phyloP scores from a whole-genome alignment of 2,888 invertebrate genomes.

The Eupithecia subumbrata region DNA sequence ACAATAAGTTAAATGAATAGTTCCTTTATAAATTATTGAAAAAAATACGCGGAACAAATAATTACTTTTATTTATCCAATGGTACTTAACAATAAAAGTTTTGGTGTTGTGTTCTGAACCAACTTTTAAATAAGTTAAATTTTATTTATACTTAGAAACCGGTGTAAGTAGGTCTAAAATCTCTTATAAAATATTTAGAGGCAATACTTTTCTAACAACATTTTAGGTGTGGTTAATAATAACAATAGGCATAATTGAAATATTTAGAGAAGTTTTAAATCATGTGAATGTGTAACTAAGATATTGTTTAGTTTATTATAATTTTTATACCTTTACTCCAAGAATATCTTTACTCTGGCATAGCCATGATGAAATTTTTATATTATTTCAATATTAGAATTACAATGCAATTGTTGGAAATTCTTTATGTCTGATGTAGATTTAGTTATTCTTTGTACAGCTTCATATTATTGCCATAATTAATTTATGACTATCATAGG shows the following conservation, averaged over 20 bases:
- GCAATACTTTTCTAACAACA: conserved; percentile 82
- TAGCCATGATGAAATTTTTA: conserved; percentile 63
- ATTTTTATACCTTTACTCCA: conserved; percentile 69
- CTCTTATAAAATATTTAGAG: conserved; percentile 77
- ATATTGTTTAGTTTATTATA: conserved; percentile 54
- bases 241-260: conserved; percentile 79
- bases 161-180: conserved; percentile 73
- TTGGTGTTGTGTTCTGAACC: conserved; percentile 61
- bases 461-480: conserved; percentile 60
- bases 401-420: conserved; percentile 73
- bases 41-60: conserved; percentile 49
- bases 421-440: conserved; percentile 78
- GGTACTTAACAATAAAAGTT: conserved; percentile 72
- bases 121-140: conserved; percentile 65
- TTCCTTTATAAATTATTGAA: conserved; percentile 56
- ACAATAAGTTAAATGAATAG: conserved; percentile 53
- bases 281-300: conserved; percentile 61
- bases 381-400: conserved; percentile 61
- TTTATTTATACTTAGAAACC: conserved; percentile 64
- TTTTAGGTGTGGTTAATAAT: conserved; percentile 77
- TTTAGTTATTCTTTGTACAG: conserved; percentile 59
- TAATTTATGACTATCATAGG: conserved; percentile 43
- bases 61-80: conserved; percentile 62
- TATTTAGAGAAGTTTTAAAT: conserved; percentile 72
- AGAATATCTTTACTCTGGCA: conserved; percentile 58